Base-by-base conservation (phyloP, 2,888 invertebrate species). In the Acronicta leporina region DNA sequence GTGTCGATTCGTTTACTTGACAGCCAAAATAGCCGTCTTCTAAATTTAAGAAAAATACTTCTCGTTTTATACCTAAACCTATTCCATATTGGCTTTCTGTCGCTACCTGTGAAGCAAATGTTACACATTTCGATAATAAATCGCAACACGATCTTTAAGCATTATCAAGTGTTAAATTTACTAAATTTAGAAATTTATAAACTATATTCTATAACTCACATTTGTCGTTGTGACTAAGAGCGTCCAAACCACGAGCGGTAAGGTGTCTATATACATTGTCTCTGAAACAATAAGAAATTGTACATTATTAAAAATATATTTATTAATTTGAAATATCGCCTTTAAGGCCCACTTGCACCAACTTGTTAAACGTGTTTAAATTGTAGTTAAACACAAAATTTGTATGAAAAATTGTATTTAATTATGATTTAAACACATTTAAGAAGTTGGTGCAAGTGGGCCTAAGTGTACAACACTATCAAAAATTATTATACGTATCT, bases 1-100 rank as follows among this genome's bases (percentile, higher is more conserved):
- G 98, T 88, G 97, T 97, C 85, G 98, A 98, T 95, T 98, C 98
- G 96, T 99, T 99, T 85, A 98, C 98, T 96, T 99, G 98, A 95
- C 98, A 99, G 87, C 98, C 98, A 95, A 99, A 99, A 95, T 98
- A 98, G 90, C 98, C 98, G 96, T 98, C 98, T 96, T 98, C 98
- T 95, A 98, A 96, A 95, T 98, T 98, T 92, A 99, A 96, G 96
- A 98, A 98, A 96, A 99, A 98, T 92, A 98, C 97, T 96, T 98
- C 98, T 94, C 97, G 96, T 96, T 96, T 97, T 95, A 97, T 96
- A 96, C 97, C 97, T 95, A 96, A 96, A 86, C 97, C 96, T 95
- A 97, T 96, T 95, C 97, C 96, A 92, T 96, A 96, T 91, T 96
- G 96, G 95, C 96, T 96, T 95, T 97, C 96, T 96, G 96, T 96